Conservation (phyloP, 2,113 vertebrate genomes). For the Bujurquina vittata region DNA sequence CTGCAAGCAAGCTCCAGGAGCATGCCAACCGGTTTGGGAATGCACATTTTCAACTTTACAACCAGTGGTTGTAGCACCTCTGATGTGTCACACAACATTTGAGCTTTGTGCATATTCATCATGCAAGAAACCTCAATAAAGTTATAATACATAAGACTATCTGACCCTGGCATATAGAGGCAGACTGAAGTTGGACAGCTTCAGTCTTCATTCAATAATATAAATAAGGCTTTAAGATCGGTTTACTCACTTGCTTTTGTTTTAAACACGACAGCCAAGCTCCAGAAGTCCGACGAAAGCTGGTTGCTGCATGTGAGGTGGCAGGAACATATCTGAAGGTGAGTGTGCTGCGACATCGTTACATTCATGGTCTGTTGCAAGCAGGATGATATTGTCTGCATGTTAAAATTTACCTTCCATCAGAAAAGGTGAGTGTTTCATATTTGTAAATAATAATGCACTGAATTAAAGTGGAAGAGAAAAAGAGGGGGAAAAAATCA, state of each 20-base stretch:
- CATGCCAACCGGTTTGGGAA: background rate
- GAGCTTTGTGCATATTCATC: background rate
- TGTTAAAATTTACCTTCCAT: background rate
- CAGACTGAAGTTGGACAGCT: background rate
- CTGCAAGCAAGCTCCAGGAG: background rate
- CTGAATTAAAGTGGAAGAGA: background rate
- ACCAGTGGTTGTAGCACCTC: background rate
- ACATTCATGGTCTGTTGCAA: background rate
- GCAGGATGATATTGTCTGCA: background rate
- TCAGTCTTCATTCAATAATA: background rate
- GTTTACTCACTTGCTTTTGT: background rate
- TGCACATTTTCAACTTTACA: background rate
- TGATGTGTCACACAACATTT: background rate
- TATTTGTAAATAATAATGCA: background rate
- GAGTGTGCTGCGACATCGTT: background rate
- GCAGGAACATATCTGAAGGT: background rate
- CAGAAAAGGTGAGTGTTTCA: background rate
- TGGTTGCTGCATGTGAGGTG: background rate
- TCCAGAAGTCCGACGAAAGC: background rate
- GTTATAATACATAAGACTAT: background rate
- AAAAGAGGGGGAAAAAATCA: background rate
- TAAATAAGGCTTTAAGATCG: background rate
- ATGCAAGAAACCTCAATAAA: background rate
- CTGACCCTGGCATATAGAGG: background rate
- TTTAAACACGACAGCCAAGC: background rate